Base-by-base conservation (phyloP, 2,113 vertebrate genomes). In the Lophotis ruficrista region DNA sequence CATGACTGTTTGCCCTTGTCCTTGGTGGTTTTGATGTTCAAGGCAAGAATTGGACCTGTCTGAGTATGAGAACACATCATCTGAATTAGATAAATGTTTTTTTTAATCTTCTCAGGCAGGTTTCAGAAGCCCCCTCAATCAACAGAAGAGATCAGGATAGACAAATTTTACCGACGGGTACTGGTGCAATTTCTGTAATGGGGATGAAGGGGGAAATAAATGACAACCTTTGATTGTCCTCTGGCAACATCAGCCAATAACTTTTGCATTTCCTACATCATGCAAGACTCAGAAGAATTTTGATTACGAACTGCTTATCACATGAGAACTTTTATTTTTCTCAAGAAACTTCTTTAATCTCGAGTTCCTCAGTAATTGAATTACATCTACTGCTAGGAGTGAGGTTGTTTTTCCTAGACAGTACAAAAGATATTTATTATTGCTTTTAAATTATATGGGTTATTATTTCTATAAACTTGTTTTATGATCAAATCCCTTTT, bases 121-220 rank as follows among this genome's bases (percentile, higher is more conserved):
- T 71, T 76, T 58, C 83, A 64, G 90, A 38, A 69, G 33, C 35
- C 27, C 51, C 66, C 87, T 64, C 64, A 20, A 6, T 22, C 13
- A 43, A 64, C 76, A 78, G 75, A n/a, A 77, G 76, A 47, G 66
- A 75, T 92, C 28, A 76, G 30, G n/a, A 45, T 12, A 82, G 87
- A 89, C 19, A 33, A 68, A 70, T 60, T 85, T 57, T 71, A 19
- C 54, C 54, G 17, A 4, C 35, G 62, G 82, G 48, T 75, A 28
- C 43, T 43, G 56, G 9, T 70, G 84, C 70, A 80, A 96, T 94
- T 83, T 90, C 76, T 93, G 76, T 71, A 57, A 90, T 84, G 84
- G 77, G 61, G 15, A 18, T n/a, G 68, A 64, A 54, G 47, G 19
- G 57, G 53, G 30, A 69, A 83, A 64, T 77, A 92, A 77, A 9